Evolutionary conservation across 2,888 invertebrate species (phyloP).

Genomic region (Rhagium mordax): DNA sequence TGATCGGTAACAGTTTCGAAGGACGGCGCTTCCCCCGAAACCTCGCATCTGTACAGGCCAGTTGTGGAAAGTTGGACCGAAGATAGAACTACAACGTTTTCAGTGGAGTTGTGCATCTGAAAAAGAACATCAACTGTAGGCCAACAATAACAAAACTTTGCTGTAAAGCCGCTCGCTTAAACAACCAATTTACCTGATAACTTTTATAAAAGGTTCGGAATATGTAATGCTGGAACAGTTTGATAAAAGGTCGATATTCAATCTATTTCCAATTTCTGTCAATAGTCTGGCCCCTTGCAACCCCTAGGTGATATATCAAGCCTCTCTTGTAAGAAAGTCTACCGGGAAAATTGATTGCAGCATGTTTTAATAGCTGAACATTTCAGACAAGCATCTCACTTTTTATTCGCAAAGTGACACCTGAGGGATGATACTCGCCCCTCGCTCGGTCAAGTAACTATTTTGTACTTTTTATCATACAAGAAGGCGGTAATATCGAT

Average conservation of each 20-base stretch:
- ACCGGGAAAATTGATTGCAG: conserved; percentile 65
- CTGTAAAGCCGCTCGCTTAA: conserved; percentile 48
- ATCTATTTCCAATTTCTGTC: conserved; percentile 69
- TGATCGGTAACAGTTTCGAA: conserved; percentile 80
- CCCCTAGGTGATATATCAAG: conserved; percentile 67
- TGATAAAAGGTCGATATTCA: conserved; percentile 66
- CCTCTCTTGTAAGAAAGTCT: conserved; percentile 63
- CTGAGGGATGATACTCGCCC: not conserved
- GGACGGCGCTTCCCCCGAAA: conserved; percentile 80
- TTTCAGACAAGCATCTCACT: not conserved
- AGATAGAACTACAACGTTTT: conserved; percentile 77
- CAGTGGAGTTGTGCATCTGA: conserved; percentile 80
- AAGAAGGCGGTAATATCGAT: too few relatives aligned
- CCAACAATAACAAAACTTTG: conserved; percentile 28
- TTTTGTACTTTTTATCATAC: not conserved
- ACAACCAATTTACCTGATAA: conserved; percentile 61
- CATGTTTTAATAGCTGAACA: conserved; percentile 60
- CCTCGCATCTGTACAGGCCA: conserved; percentile 80
- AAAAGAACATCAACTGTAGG: conserved; percentile 45
- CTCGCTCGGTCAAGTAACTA: not conserved
- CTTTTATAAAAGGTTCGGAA: conserved; percentile 61
- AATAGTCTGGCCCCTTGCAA: conserved; percentile 61
- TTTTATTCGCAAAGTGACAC: not conserved
- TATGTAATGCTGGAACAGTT: conserved; percentile 61
- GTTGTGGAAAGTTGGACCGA: conserved; percentile 77